Base-by-base conservation (phyloP, 2,888 invertebrate genomes). In the Neria commutata region DNA sequence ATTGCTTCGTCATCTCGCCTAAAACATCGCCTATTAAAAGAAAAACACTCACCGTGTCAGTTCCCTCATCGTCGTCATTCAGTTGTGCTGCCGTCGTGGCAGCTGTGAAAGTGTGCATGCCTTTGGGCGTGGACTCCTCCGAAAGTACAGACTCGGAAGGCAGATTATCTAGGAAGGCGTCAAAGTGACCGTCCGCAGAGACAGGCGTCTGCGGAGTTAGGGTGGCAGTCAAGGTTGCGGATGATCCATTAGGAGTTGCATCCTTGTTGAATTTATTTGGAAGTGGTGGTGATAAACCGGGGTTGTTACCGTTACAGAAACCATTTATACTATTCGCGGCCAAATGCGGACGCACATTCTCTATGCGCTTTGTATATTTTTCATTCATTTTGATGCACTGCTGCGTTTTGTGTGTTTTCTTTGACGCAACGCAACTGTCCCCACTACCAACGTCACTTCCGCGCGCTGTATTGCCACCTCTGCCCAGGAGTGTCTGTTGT, bases 131-230 rank as follows among this genome's bases (percentile, higher is more conserved):
- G 14, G 81, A 80, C 67, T 80, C 81, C 45, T 79, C 75, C 6
- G 81, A 81, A 23, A 81, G 75, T 16, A 79, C 73, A 23, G 81
- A 80, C 53, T 77, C 79, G 17, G 80, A 76, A 26, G 77, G 71
- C 59, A 81, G 65, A 59, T 76, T 79, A 34, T 81, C 78, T 10
- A 77, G 75, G 26, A 81, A 77, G 25, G 71, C 74, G 17, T 71
- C 73, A 62, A 79, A 79, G 42, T 60, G 60, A 29, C 51, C 25
- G 24, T 16, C 24, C 24, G 8, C 24, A 11, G n/a, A 14, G 4
- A 42, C 5, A 21, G 63, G 61, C 3, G 65, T 64, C 29, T 63
- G 61, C 10, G 67, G 64, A 2, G 58, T 58, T 33, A 50, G 37
- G 11, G 19, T 17, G 26, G 17, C 19, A 19, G 48, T 19, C 1